These are phyloP conservation scores for Leptopilina myrica DNA, from an alignment of 2,888 invertebrate genomes.

Conservation along the genomic window DNA sequence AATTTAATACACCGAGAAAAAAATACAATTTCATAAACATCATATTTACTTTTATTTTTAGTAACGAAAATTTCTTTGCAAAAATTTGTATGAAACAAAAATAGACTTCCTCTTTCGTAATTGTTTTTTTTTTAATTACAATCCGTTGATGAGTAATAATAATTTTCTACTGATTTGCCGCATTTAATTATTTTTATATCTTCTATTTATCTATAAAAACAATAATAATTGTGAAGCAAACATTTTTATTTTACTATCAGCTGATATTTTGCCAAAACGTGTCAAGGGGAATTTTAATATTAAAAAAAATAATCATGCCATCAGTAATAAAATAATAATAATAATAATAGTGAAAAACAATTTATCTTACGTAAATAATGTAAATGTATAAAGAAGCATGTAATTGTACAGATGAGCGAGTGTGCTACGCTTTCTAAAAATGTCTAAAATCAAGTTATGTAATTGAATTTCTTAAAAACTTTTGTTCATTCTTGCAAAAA, in stretches of 20 bases:
- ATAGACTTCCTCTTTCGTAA: conserved; percentile 5
- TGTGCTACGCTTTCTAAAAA: conserved; percentile 31
- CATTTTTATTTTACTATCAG: not conserved
- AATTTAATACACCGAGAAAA: not conserved
- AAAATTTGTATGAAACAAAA: not conserved
- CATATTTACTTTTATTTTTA: not conserved
- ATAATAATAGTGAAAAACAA: not conserved
- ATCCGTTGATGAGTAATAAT: not conserved
- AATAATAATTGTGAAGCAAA: not conserved
- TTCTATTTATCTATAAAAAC: not conserved
- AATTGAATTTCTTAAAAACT: conserved; percentile 27
- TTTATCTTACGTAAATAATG: conserved; percentile 5
- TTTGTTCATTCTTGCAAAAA: conserved; percentile 15
- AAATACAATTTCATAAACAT: not conserved
- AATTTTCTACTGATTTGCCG: not conserved
- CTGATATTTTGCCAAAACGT: not conserved
- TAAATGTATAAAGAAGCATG: conserved; percentile 17
- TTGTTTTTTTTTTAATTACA: not conserved
- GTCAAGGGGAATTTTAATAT: not conserved
- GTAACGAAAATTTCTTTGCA: not conserved
- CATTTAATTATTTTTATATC: not conserved
- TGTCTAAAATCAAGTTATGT: conserved; percentile 20
- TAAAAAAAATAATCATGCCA: not conserved
- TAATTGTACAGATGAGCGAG: conserved; percentile 21
- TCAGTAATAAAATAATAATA: not conserved